phyloP scores from a whole-genome alignment of 2,113 vertebrate species.

The Salvator merianae region DNA sequence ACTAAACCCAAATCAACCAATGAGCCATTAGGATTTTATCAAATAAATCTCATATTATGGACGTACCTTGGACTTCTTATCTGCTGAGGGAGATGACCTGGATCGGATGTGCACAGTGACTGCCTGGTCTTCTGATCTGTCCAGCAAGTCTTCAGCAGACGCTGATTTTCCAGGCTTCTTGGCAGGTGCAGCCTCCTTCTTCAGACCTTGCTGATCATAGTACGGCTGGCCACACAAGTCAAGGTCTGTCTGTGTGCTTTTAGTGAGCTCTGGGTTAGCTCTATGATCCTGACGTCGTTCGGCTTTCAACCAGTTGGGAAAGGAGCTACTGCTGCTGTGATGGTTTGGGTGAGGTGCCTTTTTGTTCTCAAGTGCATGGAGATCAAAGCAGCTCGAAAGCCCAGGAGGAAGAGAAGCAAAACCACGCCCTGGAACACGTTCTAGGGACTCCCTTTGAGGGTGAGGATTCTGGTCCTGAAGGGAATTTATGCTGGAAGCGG shows the following conservation, averaged over 20 bases:
- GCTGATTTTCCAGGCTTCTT: constrained; percentile 79
- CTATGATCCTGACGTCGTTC: constrained; percentile 57
- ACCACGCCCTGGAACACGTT: constrained; percentile 46
- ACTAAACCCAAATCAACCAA: neutral
- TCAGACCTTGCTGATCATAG: constrained; percentile 57
- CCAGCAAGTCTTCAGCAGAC: constrained; percentile 88
- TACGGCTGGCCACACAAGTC: neutral
- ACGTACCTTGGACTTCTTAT: constrained; percentile 82
- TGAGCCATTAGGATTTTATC: neutral
- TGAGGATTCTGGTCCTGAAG: constrained; percentile 80
- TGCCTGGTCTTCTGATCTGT: constrained; percentile 63
- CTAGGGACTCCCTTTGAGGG: constrained; percentile 56
- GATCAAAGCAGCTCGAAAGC: constrained; percentile 59
- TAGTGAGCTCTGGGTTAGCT: constrained; percentile 57
- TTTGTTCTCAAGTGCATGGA: constrained; percentile 58
- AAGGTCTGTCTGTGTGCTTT: constrained; percentile 38
- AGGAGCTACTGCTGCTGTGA: constrained; percentile 59
- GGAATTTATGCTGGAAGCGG: constrained; percentile 85
- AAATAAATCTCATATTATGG: rapidly evolving
- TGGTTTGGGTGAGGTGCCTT: neutral
- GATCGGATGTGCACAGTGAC: constrained; percentile 81
- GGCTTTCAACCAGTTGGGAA: constrained; percentile 15
- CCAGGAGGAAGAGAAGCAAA: constrained; percentile 68
- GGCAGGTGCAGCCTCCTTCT: constrained; percentile 29
- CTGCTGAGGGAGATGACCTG: constrained; percentile 81